These are phyloP conservation scores for Agrypnus murinus DNA, from an alignment of 2,888 invertebrate species.

Conservation along the genomic window DNA sequence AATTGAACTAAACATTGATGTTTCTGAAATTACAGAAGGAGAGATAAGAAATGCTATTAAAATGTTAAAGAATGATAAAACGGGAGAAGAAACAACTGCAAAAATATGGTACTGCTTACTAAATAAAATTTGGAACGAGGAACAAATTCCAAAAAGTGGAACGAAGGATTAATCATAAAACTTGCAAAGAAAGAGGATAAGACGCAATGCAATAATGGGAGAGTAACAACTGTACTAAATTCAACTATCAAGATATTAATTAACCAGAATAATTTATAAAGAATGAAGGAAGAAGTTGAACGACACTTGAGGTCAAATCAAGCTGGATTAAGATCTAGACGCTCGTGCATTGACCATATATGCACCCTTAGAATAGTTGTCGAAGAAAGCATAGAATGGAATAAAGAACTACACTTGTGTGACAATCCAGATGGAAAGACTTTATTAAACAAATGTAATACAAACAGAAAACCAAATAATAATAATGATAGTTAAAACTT, in stretches of 20 bases:
- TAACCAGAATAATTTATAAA: too few species aligned
- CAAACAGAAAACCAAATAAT: too few species aligned
- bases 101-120: not conserved
- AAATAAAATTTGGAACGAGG: conserved; percentile 5
- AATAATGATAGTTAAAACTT: too few species aligned
- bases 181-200: conserved; percentile 4
- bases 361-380: too few species aligned
- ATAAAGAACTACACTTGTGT: too few species aligned
- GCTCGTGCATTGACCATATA: conserved; percentile 2
- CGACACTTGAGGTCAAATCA: conserved; percentile 4
- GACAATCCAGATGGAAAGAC: too few species aligned
- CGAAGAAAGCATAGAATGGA: too few species aligned
- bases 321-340: not conserved
- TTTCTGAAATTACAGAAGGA: not conserved
- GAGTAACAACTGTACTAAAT: not conserved
- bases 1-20: too few species aligned
- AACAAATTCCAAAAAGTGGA: conserved; percentile 6
- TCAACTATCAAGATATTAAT: not conserved
- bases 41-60: conserved; percentile 1
- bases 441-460: too few species aligned
- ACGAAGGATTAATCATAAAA: not conserved
- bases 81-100: not conserved
- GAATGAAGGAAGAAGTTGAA: conserved; percentile 6
- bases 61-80: not conserved
- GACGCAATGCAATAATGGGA: conserved; percentile 2